Evolutionary conservation across 2,113 vertebrate species (phyloP), one percentile per base, ranked within the genome.

Genomic region (Proterorhinus semilunaris): DNA sequence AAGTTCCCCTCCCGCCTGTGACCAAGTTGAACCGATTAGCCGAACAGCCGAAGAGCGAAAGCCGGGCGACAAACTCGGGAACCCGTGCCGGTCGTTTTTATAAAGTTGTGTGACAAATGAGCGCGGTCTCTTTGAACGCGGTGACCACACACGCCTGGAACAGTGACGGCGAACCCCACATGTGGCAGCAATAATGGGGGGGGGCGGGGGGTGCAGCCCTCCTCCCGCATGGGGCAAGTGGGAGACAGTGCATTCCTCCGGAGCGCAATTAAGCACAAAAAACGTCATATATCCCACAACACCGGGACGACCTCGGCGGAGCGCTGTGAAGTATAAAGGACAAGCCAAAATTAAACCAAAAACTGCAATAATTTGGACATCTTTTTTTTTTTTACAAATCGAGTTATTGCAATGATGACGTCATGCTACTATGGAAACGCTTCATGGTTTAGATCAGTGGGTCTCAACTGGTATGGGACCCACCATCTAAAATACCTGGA

Each of bases 81-180:
- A 83, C 80, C 79, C 76, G 66, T 75, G 83, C 79, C 85, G 71
- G 81, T 83, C 84, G 87, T 90, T 92, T 92, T 89, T 90, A 91
- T 88, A 84, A 92, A 90, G 90, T 88, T 91, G 91, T 90, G 90
- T 92, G 91, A 93, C 91, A 92, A 93, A 93, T 92, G 92, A 93
- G 91, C 66, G 73, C 59, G 74, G 78, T 71, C 77, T 81, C 92
- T 93, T 93, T 93, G 92, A 93, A 93, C 91, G 86, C 83, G 83
- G 84, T 92, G 92, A 93, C 92, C 92, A 92, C 91, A 91, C 88
- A 88, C 72, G 89, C 87, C 91, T 89, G 90, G 86, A 90, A 89
- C 88, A 92, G 89, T 87, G 81, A 88, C 87, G 84, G 72, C 66
- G 74, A 88, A 80, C 79, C 80, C 74, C 86, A 92, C 92, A 92